Conservation (phyloP, 2,888 invertebrate genomes). For the Congeria kusceri region DNA sequence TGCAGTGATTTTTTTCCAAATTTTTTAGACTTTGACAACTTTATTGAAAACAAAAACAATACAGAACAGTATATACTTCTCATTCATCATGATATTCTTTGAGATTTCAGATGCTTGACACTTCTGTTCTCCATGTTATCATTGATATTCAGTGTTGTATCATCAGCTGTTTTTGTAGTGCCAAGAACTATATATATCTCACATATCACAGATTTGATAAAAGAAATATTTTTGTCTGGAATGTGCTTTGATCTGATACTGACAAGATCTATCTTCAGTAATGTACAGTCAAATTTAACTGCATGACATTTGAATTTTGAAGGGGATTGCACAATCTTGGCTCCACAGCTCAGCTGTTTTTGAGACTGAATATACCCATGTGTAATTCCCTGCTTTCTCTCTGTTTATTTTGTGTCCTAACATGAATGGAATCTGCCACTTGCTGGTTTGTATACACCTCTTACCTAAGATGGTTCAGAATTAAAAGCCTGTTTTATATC, state of each 20-base stretch:
- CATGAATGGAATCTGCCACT: constrained; percentile 18
- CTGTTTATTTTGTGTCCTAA: constrained; percentile 1
- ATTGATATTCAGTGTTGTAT: background rate
- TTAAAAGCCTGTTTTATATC: constrained; percentile 20
- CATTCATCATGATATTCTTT: background rate
- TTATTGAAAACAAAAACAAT: background rate
- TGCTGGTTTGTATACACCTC: constrained; percentile 13
- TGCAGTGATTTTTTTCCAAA: too few relatives aligned
- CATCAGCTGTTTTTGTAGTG: background rate
- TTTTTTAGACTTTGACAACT: background rate
- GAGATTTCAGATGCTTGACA: background rate
- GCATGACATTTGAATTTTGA: too few relatives aligned
- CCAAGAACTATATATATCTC: background rate
- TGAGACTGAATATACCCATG: background rate
- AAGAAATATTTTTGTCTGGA: constrained; percentile 28
- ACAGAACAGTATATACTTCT: background rate
- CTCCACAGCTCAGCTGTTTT: background rate
- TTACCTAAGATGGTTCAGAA: constrained; percentile 22
- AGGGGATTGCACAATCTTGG: background rate
- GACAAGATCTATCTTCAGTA: too few relatives aligned
- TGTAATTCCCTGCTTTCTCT: background rate
- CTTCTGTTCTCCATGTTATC: background rate
- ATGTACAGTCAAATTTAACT: too few relatives aligned
- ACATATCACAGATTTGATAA: background rate
- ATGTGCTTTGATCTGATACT: constrained; percentile 14